Evolutionary conservation across 2,888 invertebrate species (phyloP).

Genomic region (Phymatocera aterrima): DNA sequence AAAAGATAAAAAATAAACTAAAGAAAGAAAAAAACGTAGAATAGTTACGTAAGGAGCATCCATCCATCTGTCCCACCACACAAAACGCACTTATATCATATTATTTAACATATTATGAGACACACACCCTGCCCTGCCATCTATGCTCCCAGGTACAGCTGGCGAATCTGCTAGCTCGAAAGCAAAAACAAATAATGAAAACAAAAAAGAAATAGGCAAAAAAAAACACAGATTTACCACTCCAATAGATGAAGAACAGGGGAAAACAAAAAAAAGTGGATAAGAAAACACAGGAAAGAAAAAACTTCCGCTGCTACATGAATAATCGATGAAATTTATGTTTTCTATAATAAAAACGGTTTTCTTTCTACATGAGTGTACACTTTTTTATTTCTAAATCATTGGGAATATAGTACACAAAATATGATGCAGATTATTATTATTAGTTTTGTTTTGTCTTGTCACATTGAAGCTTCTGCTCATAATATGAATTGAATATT

Average conservation of each 20-base stretch:
- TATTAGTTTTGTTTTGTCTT: no score
- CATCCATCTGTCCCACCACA: no score
- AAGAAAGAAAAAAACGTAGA: neutral
- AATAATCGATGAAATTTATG: conserved; percentile 1
- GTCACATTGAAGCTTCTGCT: no score
- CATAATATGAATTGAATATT: no score
- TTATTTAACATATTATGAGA: neutral
- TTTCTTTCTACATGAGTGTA: neutral
- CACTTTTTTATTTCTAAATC: neutral
- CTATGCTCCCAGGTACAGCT: conserved; percentile 43
- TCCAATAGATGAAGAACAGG: neutral
- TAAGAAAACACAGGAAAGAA: no score
- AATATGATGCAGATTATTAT: neutral
- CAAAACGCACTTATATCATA: conserved; percentile 34
- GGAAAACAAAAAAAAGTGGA: neutral
- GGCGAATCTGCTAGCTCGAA: conserved; percentile 60
- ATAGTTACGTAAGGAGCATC: conserved; percentile 9
- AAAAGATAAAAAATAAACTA: neutral
- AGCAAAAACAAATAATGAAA: no score
- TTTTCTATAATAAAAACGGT: neutral
- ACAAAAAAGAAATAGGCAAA: neutral
- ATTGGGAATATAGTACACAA: neutral
- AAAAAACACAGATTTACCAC: conserved; percentile 47
- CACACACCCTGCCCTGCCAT: neutral
- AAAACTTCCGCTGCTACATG: no score